These are phyloP conservation scores for Eptatretus atami DNA, from an alignment of 2,797 vertebrate genomes.

Conservation along the genomic window DNA sequence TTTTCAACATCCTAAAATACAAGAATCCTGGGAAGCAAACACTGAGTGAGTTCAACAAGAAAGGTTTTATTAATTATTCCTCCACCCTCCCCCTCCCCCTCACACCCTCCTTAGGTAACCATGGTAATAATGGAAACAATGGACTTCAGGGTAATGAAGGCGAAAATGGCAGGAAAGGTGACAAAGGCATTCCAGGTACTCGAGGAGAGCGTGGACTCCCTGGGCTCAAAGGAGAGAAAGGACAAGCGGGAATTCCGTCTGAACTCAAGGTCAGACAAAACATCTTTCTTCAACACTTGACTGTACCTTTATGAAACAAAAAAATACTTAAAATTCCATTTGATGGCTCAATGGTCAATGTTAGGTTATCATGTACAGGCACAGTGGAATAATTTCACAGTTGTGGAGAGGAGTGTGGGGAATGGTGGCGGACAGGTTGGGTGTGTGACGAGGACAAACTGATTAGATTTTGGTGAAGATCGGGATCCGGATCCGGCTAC, in stretches of 20 bases:
- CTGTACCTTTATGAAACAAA: background rate
- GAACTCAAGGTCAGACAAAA: slow-evolving; percentile 22
- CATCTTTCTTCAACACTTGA: background rate
- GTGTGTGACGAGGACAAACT: no score
- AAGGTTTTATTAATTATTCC: no score
- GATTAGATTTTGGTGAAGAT: no score
- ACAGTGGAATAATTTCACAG: no score
- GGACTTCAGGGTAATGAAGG: slow-evolving; percentile 28
- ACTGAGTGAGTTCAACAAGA: no score
- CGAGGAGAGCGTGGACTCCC: slow-evolving; percentile 25
- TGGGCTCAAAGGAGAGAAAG: slow-evolving; percentile 30
- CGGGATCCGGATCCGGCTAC: no score
- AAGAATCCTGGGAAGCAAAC: no score
- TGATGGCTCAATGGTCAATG: background rate
- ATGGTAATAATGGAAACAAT: slow-evolving; percentile 35
- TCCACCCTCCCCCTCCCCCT: no score
- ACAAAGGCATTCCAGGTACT: slow-evolving; percentile 26
- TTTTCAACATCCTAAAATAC: no score
- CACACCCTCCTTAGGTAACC: slow-evolving; percentile 17
- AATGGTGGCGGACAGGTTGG: no score
- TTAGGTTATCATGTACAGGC: no score
- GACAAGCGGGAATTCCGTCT: slow-evolving; percentile 24
- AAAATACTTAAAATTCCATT: background rate
- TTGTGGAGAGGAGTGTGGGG: no score
- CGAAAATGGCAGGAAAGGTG: slow-evolving; percentile 27